Percentiles rank a stretch among this genome's conserved stretches.
phyloP scores from a whole-genome alignment of 2,797 vertebrate species.

The Chaetodon trifasciatus region DNA sequence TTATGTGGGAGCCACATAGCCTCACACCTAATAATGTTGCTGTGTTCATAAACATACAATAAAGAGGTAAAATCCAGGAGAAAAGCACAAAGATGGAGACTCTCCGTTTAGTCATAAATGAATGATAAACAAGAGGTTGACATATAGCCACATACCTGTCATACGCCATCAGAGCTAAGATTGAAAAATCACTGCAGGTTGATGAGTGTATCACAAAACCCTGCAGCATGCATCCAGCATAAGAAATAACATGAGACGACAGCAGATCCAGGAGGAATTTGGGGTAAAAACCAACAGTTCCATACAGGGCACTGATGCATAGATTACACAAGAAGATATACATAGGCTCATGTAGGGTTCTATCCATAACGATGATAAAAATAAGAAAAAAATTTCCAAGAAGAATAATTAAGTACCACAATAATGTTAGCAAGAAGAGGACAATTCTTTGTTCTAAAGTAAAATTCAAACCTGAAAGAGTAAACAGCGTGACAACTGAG shows the following conservation, averaged over 20 bases:
- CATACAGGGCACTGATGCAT: constrained; percentile 56
- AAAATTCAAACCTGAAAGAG: constrained; percentile 68
- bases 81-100: constrained; percentile 34
- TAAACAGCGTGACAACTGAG: constrained; percentile 46
- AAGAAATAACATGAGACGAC: constrained; percentile 48
- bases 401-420: constrained; percentile 50
- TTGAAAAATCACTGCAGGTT: constrained; percentile 47
- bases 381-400: constrained; percentile 43
- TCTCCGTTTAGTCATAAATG: constrained; percentile 48
- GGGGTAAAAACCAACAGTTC: constrained; percentile 61
- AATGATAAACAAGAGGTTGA: constrained; percentile 55
- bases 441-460: constrained; percentile 32
- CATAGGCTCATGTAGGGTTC: constrained; percentile 64
- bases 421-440: constrained; percentile 37
- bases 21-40: constrained; percentile 30
- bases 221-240: constrained; percentile 60
- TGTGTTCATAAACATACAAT: constrained; percentile 57
- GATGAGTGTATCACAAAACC: constrained; percentile 60
- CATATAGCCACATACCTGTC: constrained; percentile 73
- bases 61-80: constrained; percentile 51
- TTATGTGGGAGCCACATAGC: constrained; percentile 50
- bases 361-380: constrained; percentile 36
- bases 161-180: constrained; percentile 64
- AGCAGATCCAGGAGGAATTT: constrained; percentile 65
- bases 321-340: constrained; percentile 63